Conservation (phyloP, 2,888 invertebrate species). For the Epistrophe eligans region DNA sequence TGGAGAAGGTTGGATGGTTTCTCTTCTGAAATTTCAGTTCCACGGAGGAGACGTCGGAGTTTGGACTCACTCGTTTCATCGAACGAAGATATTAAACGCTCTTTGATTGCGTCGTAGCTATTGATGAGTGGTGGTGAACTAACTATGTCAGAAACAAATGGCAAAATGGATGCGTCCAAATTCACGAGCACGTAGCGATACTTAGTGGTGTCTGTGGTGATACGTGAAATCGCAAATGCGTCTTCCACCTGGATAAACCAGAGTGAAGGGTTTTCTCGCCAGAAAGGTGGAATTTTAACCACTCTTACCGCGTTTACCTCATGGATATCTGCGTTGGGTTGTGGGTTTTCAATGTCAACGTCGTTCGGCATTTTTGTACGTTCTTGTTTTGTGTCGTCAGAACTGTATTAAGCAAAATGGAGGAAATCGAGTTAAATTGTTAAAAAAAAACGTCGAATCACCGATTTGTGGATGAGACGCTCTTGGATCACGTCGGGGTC, state of each 20-base stretch:
- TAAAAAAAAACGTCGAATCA: not conserved
- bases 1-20: slow-evolving; percentile 26
- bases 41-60: not conserved
- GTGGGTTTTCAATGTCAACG: no score
- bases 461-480: slow-evolving; percentile 7
- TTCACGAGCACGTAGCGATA: slow-evolving; percentile 16
- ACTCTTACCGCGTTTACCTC: slow-evolving; percentile 8
- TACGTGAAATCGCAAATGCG: slow-evolving; percentile 18
- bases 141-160: slow-evolving; percentile 18
- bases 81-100: slow-evolving; percentile 14
- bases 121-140: not conserved
- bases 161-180: slow-evolving; percentile 11
- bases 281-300: slow-evolving; percentile 11
- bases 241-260: not conserved
- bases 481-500: no score
- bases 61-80: slow-evolving; percentile 31
- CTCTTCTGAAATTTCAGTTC: not conserved
- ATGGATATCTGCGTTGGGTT: not conserved
- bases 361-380: not conserved
- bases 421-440: not conserved
- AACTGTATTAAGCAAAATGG: not conserved
- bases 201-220: slow-evolving; percentile 18
- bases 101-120: slow-evolving; percentile 17
- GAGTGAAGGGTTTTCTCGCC: slow-evolving; percentile 1
- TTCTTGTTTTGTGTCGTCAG: not conserved